Percentiles rank a stretch among this genome's conserved stretches.
phyloP scores from a whole-genome alignment of 2,888 invertebrate genomes.

The Phlogophora meticulosa region DNA sequence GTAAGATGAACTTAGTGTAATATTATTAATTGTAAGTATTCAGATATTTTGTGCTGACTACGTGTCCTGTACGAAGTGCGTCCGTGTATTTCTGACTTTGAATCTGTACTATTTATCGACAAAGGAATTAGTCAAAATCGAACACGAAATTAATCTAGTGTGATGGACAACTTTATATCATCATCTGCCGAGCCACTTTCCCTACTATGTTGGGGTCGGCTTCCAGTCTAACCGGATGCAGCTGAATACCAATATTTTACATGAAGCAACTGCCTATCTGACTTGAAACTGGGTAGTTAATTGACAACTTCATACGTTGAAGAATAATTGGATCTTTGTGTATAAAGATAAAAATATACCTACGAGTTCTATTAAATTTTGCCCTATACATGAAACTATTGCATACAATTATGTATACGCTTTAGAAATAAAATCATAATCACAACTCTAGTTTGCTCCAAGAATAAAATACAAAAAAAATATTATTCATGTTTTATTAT shows the following conservation, averaged over 20 bases:
- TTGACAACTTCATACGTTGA: constrained; percentile 14
- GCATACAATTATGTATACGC: constrained; percentile 48
- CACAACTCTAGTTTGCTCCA: constrained; percentile 30
- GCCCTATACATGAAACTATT: constrained; percentile 7
- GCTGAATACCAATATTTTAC: too few species aligned
- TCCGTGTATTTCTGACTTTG: constrained; percentile 52
- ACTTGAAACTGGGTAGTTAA: too few species aligned
- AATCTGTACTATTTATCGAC: constrained; percentile 43
- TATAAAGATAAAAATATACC: constrained; percentile 1
- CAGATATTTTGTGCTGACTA: constrained; percentile 85
- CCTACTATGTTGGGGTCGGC: too few species aligned
- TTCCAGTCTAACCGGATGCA: too few species aligned
- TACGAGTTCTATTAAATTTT: too few species aligned
- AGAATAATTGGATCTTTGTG: not conserved
- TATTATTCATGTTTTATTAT: constrained; percentile 14
- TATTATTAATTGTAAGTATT: constrained; percentile 82
- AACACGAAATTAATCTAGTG: not conserved
- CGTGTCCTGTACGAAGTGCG: constrained; percentile 71
- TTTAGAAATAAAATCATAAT: constrained; percentile 24
- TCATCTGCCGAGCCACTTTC: too few species aligned
- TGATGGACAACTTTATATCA: not conserved
- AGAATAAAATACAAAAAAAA: constrained; percentile 45
- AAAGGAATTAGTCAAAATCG: not conserved
- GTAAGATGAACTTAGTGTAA: constrained; percentile 83
- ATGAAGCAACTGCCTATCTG: too few species aligned